phyloP scores from a whole-genome alignment of 2,113 vertebrate species.

The Sus scrofa region T2T-Sscrofa CM000826.6:17566501-17567000 shows the following conservation, averaged over 20 bases:
- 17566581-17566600: neutral
- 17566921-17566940: neutral
- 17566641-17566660: neutral
- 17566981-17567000: neutral
- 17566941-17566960: neutral
- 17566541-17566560: neutral
- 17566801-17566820: neutral
- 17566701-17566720: neutral
- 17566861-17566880: neutral
- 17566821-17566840: neutral
- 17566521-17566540: neutral
- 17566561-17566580: neutral
- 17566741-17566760: neutral
- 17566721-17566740: neutral
- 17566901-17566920: constrained; percentile 21
- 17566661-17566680: neutral
- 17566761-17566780: neutral
- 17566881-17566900: neutral
- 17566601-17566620: neutral
- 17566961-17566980: constrained; percentile 18
- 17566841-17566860: neutral
- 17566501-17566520: neutral
- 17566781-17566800: neutral
- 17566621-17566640: neutral
- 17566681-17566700: too few relatives aligned